Base-by-base conservation (phyloP, 2,888 invertebrate species). In the Phyto melanocephala region DNA sequence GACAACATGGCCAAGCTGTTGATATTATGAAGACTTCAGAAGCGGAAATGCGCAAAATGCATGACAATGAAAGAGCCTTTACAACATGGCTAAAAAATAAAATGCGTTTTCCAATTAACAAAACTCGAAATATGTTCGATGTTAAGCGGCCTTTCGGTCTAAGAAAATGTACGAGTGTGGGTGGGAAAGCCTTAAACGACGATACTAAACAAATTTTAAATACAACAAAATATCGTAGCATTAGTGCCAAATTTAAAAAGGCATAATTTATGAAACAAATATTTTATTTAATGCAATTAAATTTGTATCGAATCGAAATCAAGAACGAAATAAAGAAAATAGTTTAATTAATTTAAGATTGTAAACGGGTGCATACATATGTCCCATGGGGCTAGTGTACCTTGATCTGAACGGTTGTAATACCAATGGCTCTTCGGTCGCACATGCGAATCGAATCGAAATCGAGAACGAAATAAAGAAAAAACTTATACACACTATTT, bases 41-140 rank as follows among this genome's bases (percentile, higher is more conserved):
- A 86, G 87, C 91, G 60, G 91, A 92, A 83, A 88, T 91, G 10
- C 89, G 89, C 47, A 91, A 91, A 87, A 90, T 92, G 87, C 88
- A 92, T 70, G 92, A 92, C 81, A 93, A 93, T 86, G 93, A 93
- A 86, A 88, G 91, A 47, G 92, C 92, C 52, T 93, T 93, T 76
- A 92, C 92, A 56, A 92, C 92, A 37, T 93, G 93, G 93, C 87
- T 93, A 60, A 92, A 92, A 83, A 90, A 90, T 75, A 91, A 91
- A 86, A 90, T 91, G 90, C 88, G 90, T 4, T 90, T 88, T 83
- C 90, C 91, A 28, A 89, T 90, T 17, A 91, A 91, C 77, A 89
- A 90, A 80, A 90, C 90, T 0, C 89, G 88, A 50, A 91, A 91
- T 79, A 91, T 91, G 91, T 91, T 91, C 56, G 91, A 91, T 84